Evolutionary conservation across 2,888 invertebrate genomes (phyloP).

Genomic region (Eristalis arbustorum): DNA sequence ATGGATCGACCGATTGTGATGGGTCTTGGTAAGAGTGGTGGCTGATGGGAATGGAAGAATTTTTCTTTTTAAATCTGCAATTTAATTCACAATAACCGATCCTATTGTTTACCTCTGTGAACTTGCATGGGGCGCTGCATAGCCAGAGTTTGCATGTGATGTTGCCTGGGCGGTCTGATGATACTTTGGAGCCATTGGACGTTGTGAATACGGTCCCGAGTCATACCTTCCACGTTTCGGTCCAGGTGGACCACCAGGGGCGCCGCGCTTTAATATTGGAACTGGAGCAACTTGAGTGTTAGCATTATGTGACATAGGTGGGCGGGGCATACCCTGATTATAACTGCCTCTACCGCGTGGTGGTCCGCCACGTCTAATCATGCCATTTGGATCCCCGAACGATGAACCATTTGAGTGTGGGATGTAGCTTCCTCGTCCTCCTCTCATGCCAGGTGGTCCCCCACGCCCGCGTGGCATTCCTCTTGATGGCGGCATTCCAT

Average conservation of each 20-base stretch:
- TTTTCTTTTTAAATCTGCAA: not conserved
- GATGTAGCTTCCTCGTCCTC: constrained; percentile 78
- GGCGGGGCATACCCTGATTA: constrained; percentile 77
- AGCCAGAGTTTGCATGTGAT: constrained; percentile 75
- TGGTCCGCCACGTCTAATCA: constrained; percentile 76
- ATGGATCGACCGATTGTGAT: constrained; percentile 79
- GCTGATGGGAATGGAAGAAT: constrained; percentile 70
- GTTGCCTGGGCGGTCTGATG: constrained; percentile 76
- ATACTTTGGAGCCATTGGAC: constrained; percentile 79
- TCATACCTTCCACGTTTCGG: constrained; percentile 80
- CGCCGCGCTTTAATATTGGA: constrained; percentile 79
- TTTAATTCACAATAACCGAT: not conserved
- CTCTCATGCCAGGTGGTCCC: constrained; percentile 74
- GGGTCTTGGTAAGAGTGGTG: constrained; percentile 80
- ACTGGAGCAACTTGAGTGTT: constrained; percentile 79
- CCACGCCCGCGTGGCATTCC: constrained; percentile 77
- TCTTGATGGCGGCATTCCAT: constrained; percentile 70
- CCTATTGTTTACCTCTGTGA: constrained; percentile 74
- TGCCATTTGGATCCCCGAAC: constrained; percentile 74
- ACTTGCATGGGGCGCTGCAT: constrained; percentile 72
- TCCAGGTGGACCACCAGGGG: constrained; percentile 78
- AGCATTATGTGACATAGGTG: constrained; percentile 78
- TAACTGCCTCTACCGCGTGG: constrained; percentile 79
- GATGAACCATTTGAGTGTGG: constrained; percentile 76
- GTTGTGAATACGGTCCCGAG: constrained; percentile 78